Evolutionary conservation across 2,113 vertebrate species (phyloP), one percentile per base, ranked within the genome.

Genomic region (Sinocyclocheilus anshuiensis): DNA sequence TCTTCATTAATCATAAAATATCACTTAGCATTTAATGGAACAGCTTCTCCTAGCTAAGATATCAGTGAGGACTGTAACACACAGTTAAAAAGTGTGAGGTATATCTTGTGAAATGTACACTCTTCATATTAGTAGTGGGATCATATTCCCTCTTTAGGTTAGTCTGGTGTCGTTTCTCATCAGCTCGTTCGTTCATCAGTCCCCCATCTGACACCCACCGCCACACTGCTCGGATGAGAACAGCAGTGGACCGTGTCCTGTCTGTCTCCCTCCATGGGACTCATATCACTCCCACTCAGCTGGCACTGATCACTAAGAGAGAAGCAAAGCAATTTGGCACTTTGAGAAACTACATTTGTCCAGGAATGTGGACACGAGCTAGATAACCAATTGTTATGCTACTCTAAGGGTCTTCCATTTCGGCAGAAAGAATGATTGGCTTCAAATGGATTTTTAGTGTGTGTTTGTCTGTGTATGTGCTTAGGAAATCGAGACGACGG

Each of bases 401-500:
- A 48, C 53, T 77, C 26, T 65, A 33, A 42, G 63, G 77, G 67
- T 45, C 20, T 53, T 76, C 33, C 11, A 42, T 61, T 80, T 20
- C 77, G 0, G 20, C 29, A 33, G 76, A 78, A 57, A 39, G 20
- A 20, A 45, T 42, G 29, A 67, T 75, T 59, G 61, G 69, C 36
- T 50, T 77, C 18, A 77, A 53, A 69, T 65, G 2, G 36, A 33
- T 87, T 69, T 75, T 69, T 26, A 85, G 11, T 81, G 8, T 84
- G 39, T 74, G 45, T 84, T 15, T 84, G 10, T 83, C 4, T 88
- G 29, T 80, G 59, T 76, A 9, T 55, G 26, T 48, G 18, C 16
- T 81, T 90, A 97, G 96, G 93, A 86, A n/a, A 94, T 90, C 18
- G 93, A 94, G 75, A 89, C 92, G 0, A 22, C 88, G 0, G 33